Evolutionary conservation across 1,140 invertebrate genomes (phyloP), one percentile per base, ranked within the genome.

Genomic region (Drosophila nebulosa): DNA sequence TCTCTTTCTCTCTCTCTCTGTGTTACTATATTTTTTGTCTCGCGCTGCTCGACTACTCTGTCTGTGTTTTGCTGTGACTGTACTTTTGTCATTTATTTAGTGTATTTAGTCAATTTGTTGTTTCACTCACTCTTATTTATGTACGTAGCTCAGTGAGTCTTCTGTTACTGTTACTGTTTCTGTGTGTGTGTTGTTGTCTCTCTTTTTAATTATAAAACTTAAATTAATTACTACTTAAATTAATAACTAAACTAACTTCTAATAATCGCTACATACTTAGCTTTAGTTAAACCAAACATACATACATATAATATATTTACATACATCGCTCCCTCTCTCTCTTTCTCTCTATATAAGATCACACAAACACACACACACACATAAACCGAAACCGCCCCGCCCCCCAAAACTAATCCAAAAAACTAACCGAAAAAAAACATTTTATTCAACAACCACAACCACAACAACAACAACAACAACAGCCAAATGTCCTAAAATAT

Each of bases 41-140:
- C 30, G n/a, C n/a, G n/a, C n/a, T n/a, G n/a, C n/a, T 53, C 27
- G 74, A 58, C 53, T 39, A 60, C 14, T 7, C 18, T 46, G 39
- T 46, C 6, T 16, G 16, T 46, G 16, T 21, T 46, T 46, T 46
- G 39, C 39, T 46, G 16, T 46, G 16, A 46, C 39, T 46, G 39
- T 46, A 46, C 16, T 46, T 42, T 16, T 32, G 39, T 42, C 6
- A 6, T 46, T 46, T 46, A 1, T 46, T 46, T 21, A n/a, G n/a
- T n/a, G 16, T 46, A 46, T 21, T 46, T 46, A 10, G 18, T 21
- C 39, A 21, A 18, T 18, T 46, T 46, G 39, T 21, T 42, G 39
- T 46, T 18, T 46, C 39, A 46, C 39, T 46, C 39, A 46, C 39
- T 3, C 39, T 21, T 46, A 21, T 46, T 46, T 46, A 18, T 16